Evolutionary conservation across 2,797 vertebrate genomes (phyloP).

Genomic region (Myotis findleyi): DNA sequence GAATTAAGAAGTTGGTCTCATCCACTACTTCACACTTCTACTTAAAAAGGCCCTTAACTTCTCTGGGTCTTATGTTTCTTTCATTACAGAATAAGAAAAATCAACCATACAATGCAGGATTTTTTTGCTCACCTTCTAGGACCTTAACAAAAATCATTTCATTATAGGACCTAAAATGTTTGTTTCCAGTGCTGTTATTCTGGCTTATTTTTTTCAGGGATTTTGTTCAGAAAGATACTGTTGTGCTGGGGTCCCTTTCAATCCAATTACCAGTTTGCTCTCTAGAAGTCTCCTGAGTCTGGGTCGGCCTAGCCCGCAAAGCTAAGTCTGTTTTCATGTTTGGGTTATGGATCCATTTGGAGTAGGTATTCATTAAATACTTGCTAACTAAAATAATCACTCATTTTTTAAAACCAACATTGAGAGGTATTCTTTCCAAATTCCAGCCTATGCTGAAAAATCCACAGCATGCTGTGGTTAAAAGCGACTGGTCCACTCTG

Average conservation of each 20-base stretch:
- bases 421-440: slow-evolving; percentile 24
- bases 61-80: background rate
- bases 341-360: slow-evolving; percentile 15
- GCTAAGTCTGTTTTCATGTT: background rate
- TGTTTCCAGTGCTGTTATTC: background rate
- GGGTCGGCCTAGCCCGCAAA: background rate
- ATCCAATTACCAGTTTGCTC: background rate
- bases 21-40: background rate
- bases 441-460: slow-evolving; percentile 19
- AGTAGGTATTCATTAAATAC: slow-evolving; percentile 17
- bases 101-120: background rate
- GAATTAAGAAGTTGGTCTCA: background rate
- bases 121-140: background rate
- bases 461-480: background rate
- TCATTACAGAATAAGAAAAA: slow-evolving; percentile 33
- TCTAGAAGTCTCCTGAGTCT: background rate
- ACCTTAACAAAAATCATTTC: background rate
- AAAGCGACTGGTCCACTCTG: background rate
- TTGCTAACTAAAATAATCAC: slow-evolving; percentile 48
- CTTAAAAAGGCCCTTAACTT: background rate
- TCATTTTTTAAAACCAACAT: slow-evolving; percentile 40
- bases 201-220: background rate
- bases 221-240: background rate
- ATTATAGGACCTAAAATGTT: background rate
- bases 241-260: background rate